Percentiles rank a stretch among this genome's conserved stretches.
Evolutionary conservation across 2,888 invertebrate species (phyloP).

Genomic region (Leuctra nigra): DNA sequence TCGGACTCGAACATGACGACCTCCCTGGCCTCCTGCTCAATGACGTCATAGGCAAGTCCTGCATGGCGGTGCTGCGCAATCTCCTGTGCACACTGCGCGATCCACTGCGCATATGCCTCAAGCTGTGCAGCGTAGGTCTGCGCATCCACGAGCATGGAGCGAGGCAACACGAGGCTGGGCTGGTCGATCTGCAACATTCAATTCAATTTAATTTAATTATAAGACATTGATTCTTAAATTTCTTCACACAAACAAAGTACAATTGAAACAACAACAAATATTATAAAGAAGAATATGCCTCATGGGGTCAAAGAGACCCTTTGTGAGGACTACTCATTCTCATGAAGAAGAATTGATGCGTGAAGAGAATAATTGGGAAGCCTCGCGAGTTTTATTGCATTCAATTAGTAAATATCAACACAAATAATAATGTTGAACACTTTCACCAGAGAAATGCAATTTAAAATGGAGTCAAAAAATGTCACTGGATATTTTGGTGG

Average conservation of each 20-base stretch:
- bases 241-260: neutral
- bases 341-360: too few species aligned
- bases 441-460: too few species aligned
- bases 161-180: slow-evolving; percentile 33
- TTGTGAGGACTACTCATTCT: too few species aligned
- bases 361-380: too few species aligned
- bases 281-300: too few species aligned
- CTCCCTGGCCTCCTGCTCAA: slow-evolving; percentile 37
- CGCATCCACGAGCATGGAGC: slow-evolving; percentile 35
- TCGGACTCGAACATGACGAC: slow-evolving; percentile 45
- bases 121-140: slow-evolving; percentile 32
- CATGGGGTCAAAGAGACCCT: too few species aligned
- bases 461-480: too few species aligned
- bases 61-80: slow-evolving; percentile 30
- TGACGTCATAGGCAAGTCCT: slow-evolving; percentile 24
- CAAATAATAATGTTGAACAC: too few species aligned
- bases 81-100: slow-evolving; percentile 32
- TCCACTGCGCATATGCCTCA: slow-evolving; percentile 33
- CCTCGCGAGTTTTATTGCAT: too few species aligned
- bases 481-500: too few species aligned
- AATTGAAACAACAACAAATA: too few species aligned
- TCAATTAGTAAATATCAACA: too few species aligned
- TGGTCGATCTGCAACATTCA: slow-evolving; percentile 35
- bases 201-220: neutral
- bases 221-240: neutral